Conservation (phyloP, 2,888 invertebrate genomes). For the Anoplius nigerrimus region DNA sequence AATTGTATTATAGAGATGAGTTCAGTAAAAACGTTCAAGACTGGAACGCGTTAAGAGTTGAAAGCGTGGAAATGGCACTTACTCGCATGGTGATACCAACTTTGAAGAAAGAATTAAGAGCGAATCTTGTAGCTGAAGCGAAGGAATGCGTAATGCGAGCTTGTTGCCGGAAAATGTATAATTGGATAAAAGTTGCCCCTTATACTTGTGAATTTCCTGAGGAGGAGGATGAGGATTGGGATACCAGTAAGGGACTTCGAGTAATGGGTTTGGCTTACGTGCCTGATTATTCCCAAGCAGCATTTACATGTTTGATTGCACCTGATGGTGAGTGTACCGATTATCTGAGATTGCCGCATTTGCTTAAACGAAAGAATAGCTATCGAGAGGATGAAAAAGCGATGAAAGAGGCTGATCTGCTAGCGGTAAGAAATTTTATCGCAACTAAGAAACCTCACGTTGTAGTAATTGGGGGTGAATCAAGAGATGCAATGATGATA, state of each 20-base stretch:
- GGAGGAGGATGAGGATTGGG: conserved; percentile 95
- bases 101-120: conserved; percentile 89
- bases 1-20: conserved; percentile 92
- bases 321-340: conserved; percentile 95
- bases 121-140: conserved; percentile 88
- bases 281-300: conserved; percentile 88
- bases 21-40: conserved; percentile 95
- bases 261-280: conserved; percentile 93
- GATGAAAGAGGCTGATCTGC: conserved; percentile 82
- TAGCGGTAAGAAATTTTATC: conserved; percentile 87
- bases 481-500: conserved; percentile 89
- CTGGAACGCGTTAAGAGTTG: conserved; percentile 94
- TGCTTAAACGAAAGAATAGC: conserved; percentile 88
- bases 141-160: conserved; percentile 90
- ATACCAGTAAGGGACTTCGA: conserved; percentile 87
- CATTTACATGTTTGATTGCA: conserved; percentile 91
- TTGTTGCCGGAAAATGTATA: conserved; percentile 90
- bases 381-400: conserved; percentile 82
- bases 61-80: conserved; percentile 92
- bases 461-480: conserved; percentile 93
- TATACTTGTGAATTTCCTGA: conserved; percentile 85
- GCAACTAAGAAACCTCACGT: conserved; percentile 94
- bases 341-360: conserved; percentile 89
- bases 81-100: conserved; percentile 93
- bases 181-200: conserved; percentile 93